Evolutionary conservation across 2,888 invertebrate species (phyloP).

Genomic region (Celastrina argiolus): DNA sequence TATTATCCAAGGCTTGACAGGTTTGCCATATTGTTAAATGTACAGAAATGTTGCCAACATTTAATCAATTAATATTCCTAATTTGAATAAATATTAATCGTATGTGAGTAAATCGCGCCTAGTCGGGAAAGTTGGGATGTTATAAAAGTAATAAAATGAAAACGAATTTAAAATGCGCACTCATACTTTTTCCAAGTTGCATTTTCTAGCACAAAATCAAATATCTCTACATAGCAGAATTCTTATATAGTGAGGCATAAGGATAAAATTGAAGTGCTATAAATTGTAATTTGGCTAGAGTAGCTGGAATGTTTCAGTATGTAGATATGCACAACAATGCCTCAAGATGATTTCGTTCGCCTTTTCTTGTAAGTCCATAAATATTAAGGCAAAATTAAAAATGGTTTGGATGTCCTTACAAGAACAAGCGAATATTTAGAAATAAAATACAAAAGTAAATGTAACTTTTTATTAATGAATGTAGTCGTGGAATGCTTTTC

Average conservation of each 20-base stretch:
- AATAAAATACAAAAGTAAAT: conserved; percentile 15
- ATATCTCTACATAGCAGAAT: neutral
- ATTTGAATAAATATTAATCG: neutral
- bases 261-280: neutral
- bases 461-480: conserved; percentile 15
- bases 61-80: conserved; percentile 5
- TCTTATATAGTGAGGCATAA: neutral
- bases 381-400: neutral
- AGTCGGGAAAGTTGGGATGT: neutral
- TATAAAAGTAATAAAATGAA: conserved; percentile 1
- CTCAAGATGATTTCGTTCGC: neutral
- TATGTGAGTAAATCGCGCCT: neutral
- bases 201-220: neutral
- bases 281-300: neutral
- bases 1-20: neutral
- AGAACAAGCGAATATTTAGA: neutral
- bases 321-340: neutral
- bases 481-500: conserved; percentile 22
- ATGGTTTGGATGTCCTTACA: neutral
- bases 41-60: conserved; percentile 6
- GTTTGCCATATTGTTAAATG: neutral
- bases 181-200: neutral
- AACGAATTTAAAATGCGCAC: conserved; percentile 8
- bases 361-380: neutral
- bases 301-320: neutral